Evolutionary conservation across 1,140 invertebrate species (phyloP).

Genomic region (Temnothorax longispinosus): DNA sequence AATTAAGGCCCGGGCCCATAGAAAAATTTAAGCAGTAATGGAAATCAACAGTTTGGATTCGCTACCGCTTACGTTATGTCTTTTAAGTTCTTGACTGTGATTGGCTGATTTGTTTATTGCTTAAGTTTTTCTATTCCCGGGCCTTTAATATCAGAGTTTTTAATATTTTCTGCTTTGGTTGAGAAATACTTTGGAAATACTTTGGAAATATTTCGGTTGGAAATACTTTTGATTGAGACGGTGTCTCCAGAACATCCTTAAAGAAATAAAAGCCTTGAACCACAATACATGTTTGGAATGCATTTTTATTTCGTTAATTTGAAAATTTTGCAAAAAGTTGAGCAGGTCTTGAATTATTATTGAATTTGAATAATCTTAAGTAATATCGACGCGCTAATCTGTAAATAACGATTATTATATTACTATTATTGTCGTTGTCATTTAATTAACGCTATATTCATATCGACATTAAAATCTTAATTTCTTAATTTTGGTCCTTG

Average conservation of each 20-base stretch:
- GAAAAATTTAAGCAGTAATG: too few species aligned
- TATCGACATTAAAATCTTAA: conserved; percentile 7
- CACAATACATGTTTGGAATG: not conserved
- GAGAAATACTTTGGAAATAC: too few species aligned
- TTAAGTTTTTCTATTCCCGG: too few species aligned
- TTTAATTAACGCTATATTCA: not conserved
- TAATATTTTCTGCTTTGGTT: too few species aligned
- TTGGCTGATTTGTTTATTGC: too few species aligned
- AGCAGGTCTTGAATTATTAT: not conserved
- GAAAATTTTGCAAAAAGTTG: not conserved
- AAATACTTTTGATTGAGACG: too few species aligned
- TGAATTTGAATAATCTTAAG: not conserved
- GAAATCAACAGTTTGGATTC: too few species aligned
- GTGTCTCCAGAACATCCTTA: not conserved
- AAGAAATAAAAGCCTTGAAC: not conserved
- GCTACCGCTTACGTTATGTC: too few species aligned
- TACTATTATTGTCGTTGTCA: not conserved
- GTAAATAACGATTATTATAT: conserved; percentile 16
- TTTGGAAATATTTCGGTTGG: too few species aligned
- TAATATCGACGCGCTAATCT: conserved; percentile 1
- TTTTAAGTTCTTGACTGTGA: too few species aligned
- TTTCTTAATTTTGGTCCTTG: not conserved
- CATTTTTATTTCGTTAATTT: not conserved
- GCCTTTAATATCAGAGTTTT: too few species aligned
- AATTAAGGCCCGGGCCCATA: too few species aligned